These are phyloP conservation scores for Parus major DNA, from an alignment of 2,113 vertebrate species.

Conservation along the genomic window DNA sequence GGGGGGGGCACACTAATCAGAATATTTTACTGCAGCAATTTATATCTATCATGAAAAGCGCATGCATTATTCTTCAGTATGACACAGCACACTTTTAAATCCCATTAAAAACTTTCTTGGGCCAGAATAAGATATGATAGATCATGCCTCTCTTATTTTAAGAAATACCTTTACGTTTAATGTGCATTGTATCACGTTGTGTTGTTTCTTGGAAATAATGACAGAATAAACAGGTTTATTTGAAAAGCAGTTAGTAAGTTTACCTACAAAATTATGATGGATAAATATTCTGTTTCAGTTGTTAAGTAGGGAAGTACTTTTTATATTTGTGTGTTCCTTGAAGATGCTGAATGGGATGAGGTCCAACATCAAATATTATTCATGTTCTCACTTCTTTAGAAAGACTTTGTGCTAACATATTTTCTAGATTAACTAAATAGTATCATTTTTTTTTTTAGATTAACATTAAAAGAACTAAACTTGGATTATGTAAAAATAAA, in stretches of 20 bases:
- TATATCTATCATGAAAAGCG: background rate
- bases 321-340: background rate
- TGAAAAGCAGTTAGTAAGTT: background rate
- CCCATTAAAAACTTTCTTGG: background rate
- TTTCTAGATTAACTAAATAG: background rate
- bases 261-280: background rate
- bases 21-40: background rate
- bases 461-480: background rate
- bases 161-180: background rate
- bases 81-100: background rate
- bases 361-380: background rate
- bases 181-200: background rate
- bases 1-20: background rate
- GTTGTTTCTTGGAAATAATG: background rate
- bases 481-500: background rate
- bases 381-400: background rate
- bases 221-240: background rate
- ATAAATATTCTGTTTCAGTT: background rate
- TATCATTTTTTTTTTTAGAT: background rate
- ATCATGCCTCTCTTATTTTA: background rate
- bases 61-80: background rate
- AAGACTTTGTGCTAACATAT: background rate
- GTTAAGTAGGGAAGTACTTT: background rate
- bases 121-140: background rate
- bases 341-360: background rate